These are phyloP conservation scores for Drosophila algonquin DNA, from an alignment of 2,888 invertebrate species.

Conservation along the genomic window DNA sequence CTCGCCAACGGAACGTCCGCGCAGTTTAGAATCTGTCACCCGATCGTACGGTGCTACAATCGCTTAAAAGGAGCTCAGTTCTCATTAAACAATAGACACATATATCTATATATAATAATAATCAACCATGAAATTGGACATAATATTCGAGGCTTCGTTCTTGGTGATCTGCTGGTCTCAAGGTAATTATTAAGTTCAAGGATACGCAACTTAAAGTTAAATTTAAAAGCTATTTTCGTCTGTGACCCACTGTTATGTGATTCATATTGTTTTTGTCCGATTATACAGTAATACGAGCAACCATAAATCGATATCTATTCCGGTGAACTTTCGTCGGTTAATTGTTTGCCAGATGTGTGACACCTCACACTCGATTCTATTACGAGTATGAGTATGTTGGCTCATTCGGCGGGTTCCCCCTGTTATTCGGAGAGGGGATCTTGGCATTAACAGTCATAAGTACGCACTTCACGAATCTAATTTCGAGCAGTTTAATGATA, in stretches of 20 bases:
- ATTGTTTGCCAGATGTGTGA: conserved; percentile 17
- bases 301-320: conserved; percentile 60
- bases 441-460: conserved; percentile 40
- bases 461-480: conserved; percentile 43
- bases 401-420: conserved; percentile 27
- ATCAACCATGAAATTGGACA: conserved; percentile 30
- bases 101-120: conserved; percentile 4
- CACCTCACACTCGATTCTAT: conserved; percentile 18
- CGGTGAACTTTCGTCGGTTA: conserved; percentile 37
- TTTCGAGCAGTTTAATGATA: conserved; percentile 47
- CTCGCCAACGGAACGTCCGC: conserved; percentile 57
- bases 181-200: conserved; percentile 52
- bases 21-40: conserved; percentile 68
- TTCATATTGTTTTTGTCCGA: conserved; percentile 43
- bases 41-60: conserved; percentile 62
- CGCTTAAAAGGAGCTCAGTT: conserved; percentile 29
- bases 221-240: conserved; percentile 7
- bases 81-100: conserved; percentile 1
- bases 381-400: conserved; percentile 5
- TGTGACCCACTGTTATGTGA: conserved; percentile 51
- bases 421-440: conserved; percentile 27
- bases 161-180: conserved; percentile 60
- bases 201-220: background rate
- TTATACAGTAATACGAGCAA: conserved; percentile 35
- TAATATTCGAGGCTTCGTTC: conserved; percentile 45